A percentile compares a stretch with the other conserved stretches of the same genome.
Evolutionary conservation across 2,113 vertebrate genomes (phyloP).

Genomic region (Herpailurus yagouaroundi): DNA sequence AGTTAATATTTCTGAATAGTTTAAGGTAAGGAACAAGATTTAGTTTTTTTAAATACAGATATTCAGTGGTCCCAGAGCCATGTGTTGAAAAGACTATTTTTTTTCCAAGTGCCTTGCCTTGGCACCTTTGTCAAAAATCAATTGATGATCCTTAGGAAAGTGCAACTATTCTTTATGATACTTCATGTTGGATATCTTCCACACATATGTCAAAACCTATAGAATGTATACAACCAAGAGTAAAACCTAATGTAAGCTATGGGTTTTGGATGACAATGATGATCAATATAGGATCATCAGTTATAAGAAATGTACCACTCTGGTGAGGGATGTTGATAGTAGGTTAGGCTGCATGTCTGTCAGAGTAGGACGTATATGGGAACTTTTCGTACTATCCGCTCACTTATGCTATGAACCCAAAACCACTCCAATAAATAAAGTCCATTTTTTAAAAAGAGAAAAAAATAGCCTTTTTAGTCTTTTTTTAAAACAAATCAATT

Average conservation of each 20-base stretch:
- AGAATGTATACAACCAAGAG: neutral
- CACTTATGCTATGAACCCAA: neutral
- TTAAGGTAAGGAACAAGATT: conserved; percentile 33
- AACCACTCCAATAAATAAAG: neutral
- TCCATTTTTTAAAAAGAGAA: neutral
- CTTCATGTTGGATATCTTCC: neutral
- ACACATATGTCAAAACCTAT: neutral
- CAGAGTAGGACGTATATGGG: neutral
- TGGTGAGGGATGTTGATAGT: rapidly evolving
- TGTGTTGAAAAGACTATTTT: neutral
- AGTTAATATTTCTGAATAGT: neutral
- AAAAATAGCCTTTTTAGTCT: neutral
- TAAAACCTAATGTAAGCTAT: neutral
- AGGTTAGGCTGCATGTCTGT: neutral
- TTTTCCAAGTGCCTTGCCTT: neutral
- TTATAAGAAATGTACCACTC: neutral
- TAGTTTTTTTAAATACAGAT: neutral
- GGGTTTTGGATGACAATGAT: neutral
- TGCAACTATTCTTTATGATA: neutral
- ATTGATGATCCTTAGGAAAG: neutral
- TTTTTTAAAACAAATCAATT: neutral
- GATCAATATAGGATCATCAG: neutral
- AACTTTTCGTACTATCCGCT: neutral
- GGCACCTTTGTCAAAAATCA: neutral
- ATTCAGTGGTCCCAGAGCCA: neutral